These are phyloP conservation scores for Hyles euphorbiae DNA, from an alignment of 1,140 invertebrate species.

Conservation along the genomic window DNA sequence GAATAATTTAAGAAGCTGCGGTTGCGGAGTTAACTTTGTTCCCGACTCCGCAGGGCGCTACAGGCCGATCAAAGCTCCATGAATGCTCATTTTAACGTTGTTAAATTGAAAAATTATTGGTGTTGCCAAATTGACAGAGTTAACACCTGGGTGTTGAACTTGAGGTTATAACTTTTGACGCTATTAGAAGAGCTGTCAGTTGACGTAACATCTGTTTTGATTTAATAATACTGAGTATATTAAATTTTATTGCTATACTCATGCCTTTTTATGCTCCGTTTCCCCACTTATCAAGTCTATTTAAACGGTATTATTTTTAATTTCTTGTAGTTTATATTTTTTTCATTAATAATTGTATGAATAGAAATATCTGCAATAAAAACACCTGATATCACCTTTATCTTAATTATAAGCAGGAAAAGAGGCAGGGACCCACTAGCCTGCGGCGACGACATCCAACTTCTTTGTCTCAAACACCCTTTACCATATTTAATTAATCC, in stretches of 20 bases:
- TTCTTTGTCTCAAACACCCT: conserved; percentile 50
- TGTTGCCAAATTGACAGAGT: conserved; percentile 32
- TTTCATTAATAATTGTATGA: too few species aligned
- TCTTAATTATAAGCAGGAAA: too few species aligned
- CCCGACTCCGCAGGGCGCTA: conserved; percentile 25
- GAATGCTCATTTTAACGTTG: conserved; percentile 46
- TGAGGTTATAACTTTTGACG: conserved; percentile 14
- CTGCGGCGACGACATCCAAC: conserved; percentile 25
- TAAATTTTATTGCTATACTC: too few species aligned
- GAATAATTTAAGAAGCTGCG: conserved; percentile 71
- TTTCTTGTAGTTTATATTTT: too few species aligned
- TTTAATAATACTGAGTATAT: too few species aligned
- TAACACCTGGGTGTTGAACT: conserved; percentile 13
- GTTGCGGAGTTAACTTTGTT: conserved; percentile 60
- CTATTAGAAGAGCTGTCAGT: conserved; percentile 9
- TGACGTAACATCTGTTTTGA: too few species aligned
- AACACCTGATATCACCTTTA: too few species aligned
- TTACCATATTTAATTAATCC: conserved; percentile 62
- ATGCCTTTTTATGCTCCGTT: too few species aligned
- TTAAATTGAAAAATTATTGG: conserved; percentile 50
- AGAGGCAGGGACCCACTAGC: conserved; percentile 9
- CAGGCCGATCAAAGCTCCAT: conserved; percentile 45
- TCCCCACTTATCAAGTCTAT: too few species aligned
- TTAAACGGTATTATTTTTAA: too few species aligned
- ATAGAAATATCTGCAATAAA: too few species aligned